A percentile compares a stretch with the other conserved stretches of the same genome.
phyloP scores from a whole-genome alignment of 2,888 invertebrate species.

The Rhingia campestris region DNA sequence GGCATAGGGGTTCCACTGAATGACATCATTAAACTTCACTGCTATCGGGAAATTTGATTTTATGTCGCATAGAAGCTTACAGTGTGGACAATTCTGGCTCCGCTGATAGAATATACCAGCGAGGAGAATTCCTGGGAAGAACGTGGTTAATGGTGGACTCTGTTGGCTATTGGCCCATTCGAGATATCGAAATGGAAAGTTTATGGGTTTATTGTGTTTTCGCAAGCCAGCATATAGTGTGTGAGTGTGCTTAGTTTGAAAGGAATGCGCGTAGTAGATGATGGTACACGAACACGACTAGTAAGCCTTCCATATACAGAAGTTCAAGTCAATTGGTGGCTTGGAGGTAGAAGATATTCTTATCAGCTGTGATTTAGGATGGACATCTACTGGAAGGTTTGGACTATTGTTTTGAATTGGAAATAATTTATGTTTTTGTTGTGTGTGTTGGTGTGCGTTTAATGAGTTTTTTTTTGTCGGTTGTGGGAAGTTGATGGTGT shows the following conservation, averaged over 20 bases:
- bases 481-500: too few relatives aligned
- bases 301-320: conserved; percentile 25
- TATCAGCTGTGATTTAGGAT: conserved; percentile 65
- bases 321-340: conserved; percentile 26
- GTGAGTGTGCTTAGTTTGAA: background rate
- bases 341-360: conserved; percentile 35
- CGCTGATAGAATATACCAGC: conserved; percentile 31
- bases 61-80: conserved; percentile 63
- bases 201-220: conserved; percentile 72
- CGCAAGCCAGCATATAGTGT: conserved; percentile 37
- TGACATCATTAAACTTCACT: conserved; percentile 72
- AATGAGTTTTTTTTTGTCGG: too few relatives aligned
- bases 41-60: conserved; percentile 72
- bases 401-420: conserved; percentile 35
- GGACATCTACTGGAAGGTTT: conserved; percentile 9
- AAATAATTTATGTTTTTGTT: conserved; percentile 22
- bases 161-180: conserved; percentile 17
- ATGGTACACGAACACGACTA: conserved; percentile 6
- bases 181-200: conserved; percentile 73
- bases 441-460: too few relatives aligned
- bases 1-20: conserved; percentile 67
- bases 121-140: conserved; percentile 43
- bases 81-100: conserved; percentile 29
- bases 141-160: conserved; percentile 36
- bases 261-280: conserved; percentile 28